A percentile compares a stretch with the other conserved stretches of the same genome.
phyloP scores from a whole-genome alignment of 2,888 invertebrate genomes.

The Schizaphis graminum region DNA sequence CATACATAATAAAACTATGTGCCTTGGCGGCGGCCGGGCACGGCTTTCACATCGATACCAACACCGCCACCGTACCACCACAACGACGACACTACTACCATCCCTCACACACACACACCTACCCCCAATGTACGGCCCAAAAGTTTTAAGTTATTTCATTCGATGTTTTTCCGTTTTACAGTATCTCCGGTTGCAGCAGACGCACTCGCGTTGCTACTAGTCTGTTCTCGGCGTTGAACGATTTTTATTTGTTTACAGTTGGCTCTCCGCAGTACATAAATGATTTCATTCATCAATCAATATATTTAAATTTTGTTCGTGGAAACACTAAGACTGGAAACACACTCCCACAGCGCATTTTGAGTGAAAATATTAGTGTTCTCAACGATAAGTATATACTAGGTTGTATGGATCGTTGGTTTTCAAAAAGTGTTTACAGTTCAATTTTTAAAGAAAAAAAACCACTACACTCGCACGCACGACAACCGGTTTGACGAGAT shows the following conservation, averaged over 20 bases:
- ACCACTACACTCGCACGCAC: background rate
- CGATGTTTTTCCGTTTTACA: background rate
- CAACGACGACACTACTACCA: background rate
- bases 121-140: background rate
- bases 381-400: background rate
- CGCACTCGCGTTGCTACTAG: background rate
- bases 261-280: background rate
- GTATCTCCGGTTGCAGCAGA: background rate
- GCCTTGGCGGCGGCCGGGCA: background rate
- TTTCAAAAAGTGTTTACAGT: background rate
- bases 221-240: background rate
- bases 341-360: background rate
- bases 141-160: background rate
- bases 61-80: constrained; percentile 9
- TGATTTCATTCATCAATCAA: background rate
- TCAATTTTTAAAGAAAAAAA: background rate
- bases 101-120: background rate
- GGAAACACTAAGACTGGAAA: background rate
- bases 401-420: background rate
- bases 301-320: background rate
- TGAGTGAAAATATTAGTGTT: background rate
- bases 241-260: background rate
- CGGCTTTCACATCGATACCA: constrained; percentile 58
- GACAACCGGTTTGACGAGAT: constrained; percentile 61
- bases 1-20: constrained; percentile 51